Evolutionary conservation across 2,797 vertebrate species (phyloP), one percentile per base, ranked within the genome.

Genomic region (Fringilla coelebs): DNA sequence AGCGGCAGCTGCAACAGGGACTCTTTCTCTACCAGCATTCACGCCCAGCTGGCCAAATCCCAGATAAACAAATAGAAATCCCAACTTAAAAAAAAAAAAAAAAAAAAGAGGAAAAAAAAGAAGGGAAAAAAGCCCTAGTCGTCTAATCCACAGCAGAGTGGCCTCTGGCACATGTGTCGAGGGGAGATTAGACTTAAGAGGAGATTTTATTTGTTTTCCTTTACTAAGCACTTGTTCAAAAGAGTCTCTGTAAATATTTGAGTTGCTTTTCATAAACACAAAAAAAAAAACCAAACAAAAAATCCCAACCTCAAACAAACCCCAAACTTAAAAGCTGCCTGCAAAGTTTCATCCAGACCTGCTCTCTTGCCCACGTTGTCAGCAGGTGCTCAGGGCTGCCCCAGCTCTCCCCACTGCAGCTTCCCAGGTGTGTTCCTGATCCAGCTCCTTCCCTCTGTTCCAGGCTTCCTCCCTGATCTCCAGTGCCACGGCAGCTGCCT

Each of bases 381-480:
- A 94, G 87, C 72, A 74, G 43, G 32, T n/a, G 11, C 65, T 77
- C 82, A 14, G 38, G 58, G 36, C 46, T 72, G 72, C 41, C 45
- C 52, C 36, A 28, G 67, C 54, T 32, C 32, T 68, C 32, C 22
- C 13, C 13, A 4, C 45, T 14, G 12, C 26, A 18, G 29, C 2
- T 45, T 48, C 66, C 49, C 32, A 57, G 68, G 65, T 51, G 81
- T 83, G 78, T 65, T 74, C 21, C 32, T 66, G 75, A 81, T 10
- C 61, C 75, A 12, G 24, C 52, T 67, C 77, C 46, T 85, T 55
- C 74, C 34, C 89, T 91, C 34, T 45, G 17, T 73, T 78, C 18
- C 96, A 99, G 99, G 99, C 99, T 1, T 99, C 99, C 9, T 99
- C 99, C 43, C 98, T 99, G 93, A 99, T 99, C 98, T 99, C 99